Percentiles rank a stretch among this genome's conserved stretches.
phyloP scores from a whole-genome alignment of 2,797 vertebrate genomes.

The Simalia tracyae region DNA sequence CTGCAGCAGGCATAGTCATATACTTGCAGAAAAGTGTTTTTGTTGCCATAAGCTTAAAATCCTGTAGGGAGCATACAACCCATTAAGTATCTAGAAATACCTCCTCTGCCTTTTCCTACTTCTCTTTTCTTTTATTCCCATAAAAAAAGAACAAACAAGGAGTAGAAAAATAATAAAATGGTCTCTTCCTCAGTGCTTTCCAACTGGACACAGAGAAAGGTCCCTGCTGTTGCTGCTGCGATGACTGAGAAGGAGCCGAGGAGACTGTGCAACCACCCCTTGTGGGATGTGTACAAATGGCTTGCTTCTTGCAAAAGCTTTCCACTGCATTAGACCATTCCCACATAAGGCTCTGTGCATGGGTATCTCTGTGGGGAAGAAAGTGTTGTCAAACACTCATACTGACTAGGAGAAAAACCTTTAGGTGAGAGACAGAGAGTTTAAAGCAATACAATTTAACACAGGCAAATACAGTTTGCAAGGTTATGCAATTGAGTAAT shows the following conservation, averaged over 20 bases:
- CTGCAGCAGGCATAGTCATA: neutral
- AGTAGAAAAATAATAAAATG: neutral
- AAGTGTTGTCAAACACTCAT: neutral
- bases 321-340: neutral
- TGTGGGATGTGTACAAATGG: neutral
- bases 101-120: neutral
- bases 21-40: neutral
- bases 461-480: neutral
- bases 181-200: neutral
- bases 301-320: neutral
- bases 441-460: neutral
- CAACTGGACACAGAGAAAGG: neutral
- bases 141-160: neutral
- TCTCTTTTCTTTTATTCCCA: neutral
- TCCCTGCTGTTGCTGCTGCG: neutral
- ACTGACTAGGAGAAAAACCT: neutral
- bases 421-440: neutral
- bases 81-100: neutral
- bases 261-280: neutral
- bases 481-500: neutral
- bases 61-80: neutral
- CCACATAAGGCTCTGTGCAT: neutral
- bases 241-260: neutral
- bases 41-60: neutral
- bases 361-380: neutral